These are phyloP conservation scores for Anseranas semipalmata DNA, from an alignment of 2,113 vertebrate genomes.

Conservation along the genomic window DNA sequence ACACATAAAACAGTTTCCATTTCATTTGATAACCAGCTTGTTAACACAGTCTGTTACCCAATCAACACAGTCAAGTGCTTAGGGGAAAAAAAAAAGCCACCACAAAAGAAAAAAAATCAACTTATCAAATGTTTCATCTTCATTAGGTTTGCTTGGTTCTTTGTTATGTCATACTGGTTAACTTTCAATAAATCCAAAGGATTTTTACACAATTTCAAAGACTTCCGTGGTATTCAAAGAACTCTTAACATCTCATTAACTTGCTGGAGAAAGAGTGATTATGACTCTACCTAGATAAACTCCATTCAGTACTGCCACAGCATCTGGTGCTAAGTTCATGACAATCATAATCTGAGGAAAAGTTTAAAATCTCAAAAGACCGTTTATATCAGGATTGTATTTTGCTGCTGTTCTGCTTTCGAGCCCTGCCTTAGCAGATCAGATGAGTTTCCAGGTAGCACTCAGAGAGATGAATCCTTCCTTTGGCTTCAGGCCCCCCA, in stretches of 20 bases:
- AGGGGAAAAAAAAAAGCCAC: neutral
- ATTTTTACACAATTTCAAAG: constrained; percentile 49
- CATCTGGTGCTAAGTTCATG: neutral
- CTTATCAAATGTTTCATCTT: constrained; percentile 49
- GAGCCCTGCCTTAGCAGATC: neutral
- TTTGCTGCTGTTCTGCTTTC: neutral
- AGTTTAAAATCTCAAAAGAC: neutral
- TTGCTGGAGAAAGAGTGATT: neutral
- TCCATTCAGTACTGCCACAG: neutral
- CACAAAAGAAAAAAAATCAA: neutral
- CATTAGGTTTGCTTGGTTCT: constrained; percentile 52
- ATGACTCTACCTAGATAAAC: neutral
- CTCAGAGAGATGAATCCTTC: neutral
- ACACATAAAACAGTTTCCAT: neutral
- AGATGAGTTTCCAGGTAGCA: neutral
- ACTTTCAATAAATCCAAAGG: constrained; percentile 14
- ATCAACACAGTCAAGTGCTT: constrained; percentile 19
- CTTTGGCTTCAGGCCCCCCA: neutral
- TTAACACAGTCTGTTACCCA: neutral
- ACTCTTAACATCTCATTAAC: constrained; percentile 1
- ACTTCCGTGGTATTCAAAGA: neutral
- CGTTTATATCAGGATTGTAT: neutral
- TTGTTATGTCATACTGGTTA: constrained; percentile 49
- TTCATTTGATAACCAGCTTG: constrained; percentile 3
- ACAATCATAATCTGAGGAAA: neutral